Base-by-base conservation (phyloP, 2,113 vertebrate species). In the Lagopus muta region DNA sequence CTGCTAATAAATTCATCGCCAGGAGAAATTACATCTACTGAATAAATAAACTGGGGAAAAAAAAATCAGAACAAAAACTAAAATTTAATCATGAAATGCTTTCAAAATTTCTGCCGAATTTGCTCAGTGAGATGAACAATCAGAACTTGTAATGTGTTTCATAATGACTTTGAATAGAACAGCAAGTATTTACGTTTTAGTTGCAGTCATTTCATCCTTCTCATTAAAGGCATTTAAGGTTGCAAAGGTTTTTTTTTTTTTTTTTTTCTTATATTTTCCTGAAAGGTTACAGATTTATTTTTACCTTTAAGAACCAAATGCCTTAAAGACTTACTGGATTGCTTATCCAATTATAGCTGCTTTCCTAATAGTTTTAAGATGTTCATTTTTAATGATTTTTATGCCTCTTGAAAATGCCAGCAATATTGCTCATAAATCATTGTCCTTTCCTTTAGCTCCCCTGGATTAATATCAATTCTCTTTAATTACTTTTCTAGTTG, bases 381-480 rank as follows among this genome's bases (percentile, higher is more conserved):
- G 93, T 94, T 91, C 52, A 48, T 76, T 95, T 96, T 94, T 96
- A 97, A 97, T 97, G 86, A 93, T 94, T 97, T 58, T 93, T 85
- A 82, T 93, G 69, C 81, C 77, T 90, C 81, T 91, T 76, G 95
- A 93, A 98, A 98, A 97, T 97, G 96, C 96, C 97, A 97, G 93
- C 89, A 69, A 93, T 97, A 97, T 96, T 96, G 95, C 96, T 97
- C 86, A 95, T 97, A 97, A 97, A 97, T 97, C 96, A 97, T 28
- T 95, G 94, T 97, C 96, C 96, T 96, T 97, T 97, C 91, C 74
- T 93, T 96, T 85, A 95, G 92, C 79, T 96, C 92, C 83, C 62
- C 64, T 80, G 93, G 96, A 97, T 97, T 98, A 97, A 95, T 90
- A 80, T 38, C 95, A 96, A 95, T 91, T 96, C 95, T n/a, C 89